A percentile compares a stretch with the other conserved stretches of the same genome.
Evolutionary conservation across 2,888 invertebrate species (phyloP).

Genomic region (Pomacea canaliculata): DNA sequence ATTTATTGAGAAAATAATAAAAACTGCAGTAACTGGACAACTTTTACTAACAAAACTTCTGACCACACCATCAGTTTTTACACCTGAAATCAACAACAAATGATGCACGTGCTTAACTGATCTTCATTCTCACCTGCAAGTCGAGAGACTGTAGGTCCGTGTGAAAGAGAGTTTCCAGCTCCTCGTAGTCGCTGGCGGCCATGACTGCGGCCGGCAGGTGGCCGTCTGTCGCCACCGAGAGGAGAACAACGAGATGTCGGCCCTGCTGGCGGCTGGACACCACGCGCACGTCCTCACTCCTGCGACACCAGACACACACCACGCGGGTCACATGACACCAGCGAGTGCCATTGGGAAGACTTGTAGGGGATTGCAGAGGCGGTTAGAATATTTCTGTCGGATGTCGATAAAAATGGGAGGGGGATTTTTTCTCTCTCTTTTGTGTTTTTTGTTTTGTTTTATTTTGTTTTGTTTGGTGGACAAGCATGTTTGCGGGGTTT

Average conservation of each 20-base stretch:
- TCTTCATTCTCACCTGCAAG: conserved; percentile 23
- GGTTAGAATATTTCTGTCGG: background rate
- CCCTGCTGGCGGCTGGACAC: conserved; percentile 7
- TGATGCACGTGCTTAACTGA: too few species aligned
- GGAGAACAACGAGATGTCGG: conserved; percentile 18
- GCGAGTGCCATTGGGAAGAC: background rate
- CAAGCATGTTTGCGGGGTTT: background rate
- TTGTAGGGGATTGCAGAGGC: background rate
- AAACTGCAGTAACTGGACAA: too few species aligned
- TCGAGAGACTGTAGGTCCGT: conserved; percentile 33
- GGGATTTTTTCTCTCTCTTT: background rate
- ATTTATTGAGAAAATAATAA: too few species aligned
- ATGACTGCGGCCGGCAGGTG: conserved; percentile 15
- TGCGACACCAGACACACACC: background rate
- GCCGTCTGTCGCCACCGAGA: conserved; percentile 11
- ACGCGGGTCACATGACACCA: background rate
- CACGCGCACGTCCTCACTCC: conserved; percentile 19
- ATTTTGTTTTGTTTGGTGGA: too few species aligned
- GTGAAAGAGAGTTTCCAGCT: conserved; percentile 34
- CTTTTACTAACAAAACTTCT: too few species aligned
- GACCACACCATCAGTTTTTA: too few species aligned
- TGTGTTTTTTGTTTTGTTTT: too few species aligned
- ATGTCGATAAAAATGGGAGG: background rate
- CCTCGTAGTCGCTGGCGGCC: conserved; percentile 33
- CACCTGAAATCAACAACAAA: too few species aligned